phyloP scores from a whole-genome alignment of 2,113 vertebrate genomes.

The Eretmochelys imbricata region DNA sequence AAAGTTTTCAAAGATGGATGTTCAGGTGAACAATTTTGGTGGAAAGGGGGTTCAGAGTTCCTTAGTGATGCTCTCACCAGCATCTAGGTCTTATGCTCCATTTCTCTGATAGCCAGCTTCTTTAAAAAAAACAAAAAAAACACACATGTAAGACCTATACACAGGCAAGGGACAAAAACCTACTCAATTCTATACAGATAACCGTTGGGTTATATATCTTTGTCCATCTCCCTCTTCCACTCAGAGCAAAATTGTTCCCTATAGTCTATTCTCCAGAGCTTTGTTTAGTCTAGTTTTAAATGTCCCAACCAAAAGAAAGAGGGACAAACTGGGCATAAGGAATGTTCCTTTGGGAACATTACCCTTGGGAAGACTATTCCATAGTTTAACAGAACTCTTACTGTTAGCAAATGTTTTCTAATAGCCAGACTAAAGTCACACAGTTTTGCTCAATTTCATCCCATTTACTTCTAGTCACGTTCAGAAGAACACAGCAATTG shows the following conservation, averaged over 20 bases:
- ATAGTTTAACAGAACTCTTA: neutral
- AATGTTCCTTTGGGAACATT: no score
- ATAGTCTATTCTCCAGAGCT: neutral
- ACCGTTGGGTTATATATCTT: neutral
- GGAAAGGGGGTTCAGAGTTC: neutral
- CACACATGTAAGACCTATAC: neutral
- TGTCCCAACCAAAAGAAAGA: neutral
- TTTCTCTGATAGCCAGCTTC: neutral
- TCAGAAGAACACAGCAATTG: neutral
- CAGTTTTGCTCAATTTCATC: neutral
- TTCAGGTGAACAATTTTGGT: neutral
- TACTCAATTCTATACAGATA: neutral
- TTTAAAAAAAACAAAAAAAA: neutral
- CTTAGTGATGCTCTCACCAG: rapidly evolving
- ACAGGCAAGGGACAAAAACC: neutral
- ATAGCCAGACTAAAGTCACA: neutral
- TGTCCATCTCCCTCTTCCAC: neutral
- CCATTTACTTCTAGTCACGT: neutral
- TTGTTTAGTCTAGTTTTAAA: neutral
- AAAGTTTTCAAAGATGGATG: neutral
- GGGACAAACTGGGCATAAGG: no score
- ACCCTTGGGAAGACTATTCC: neutral
- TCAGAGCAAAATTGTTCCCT: neutral
- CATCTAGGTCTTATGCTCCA: neutral
- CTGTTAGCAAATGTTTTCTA: neutral